These are phyloP conservation scores for Oscheius myriophilus DNA, from an alignment of 2,888 invertebrate genomes.

Conservation along the genomic window DNA sequence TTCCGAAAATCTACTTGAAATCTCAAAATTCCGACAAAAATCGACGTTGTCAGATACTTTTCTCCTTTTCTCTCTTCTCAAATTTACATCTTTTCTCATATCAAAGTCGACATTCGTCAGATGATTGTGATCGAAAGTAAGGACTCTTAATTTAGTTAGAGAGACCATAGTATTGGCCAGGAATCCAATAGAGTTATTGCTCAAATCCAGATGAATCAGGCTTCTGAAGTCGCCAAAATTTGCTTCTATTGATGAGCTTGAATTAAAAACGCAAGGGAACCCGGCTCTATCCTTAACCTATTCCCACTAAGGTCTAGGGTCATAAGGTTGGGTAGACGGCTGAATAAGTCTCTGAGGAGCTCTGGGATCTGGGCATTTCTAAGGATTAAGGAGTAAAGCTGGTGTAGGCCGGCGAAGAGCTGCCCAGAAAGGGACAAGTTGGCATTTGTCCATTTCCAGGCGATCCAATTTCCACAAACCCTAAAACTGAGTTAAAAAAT, in stretches of 20 bases:
- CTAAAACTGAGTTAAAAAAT: constrained; percentile 17
- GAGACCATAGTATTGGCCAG: constrained; percentile 53
- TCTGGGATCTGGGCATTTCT: constrained; percentile 55
- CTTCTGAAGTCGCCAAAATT: constrained; percentile 35
- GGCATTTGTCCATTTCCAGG: constrained; percentile 59
- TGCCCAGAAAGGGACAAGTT: background rate
- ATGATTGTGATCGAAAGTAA: constrained; percentile 51
- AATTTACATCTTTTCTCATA: too few species aligned
- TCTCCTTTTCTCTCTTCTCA: too few species aligned
- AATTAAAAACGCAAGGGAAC: constrained; percentile 48
- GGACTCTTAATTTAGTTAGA: constrained; percentile 44
- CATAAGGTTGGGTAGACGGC: constrained; percentile 58
- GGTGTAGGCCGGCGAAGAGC: constrained; percentile 42
- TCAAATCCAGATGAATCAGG: constrained; percentile 56
- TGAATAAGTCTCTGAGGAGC: constrained; percentile 52
- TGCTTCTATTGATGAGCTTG: constrained; percentile 6
- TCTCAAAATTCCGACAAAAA: too few species aligned
- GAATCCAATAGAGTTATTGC: constrained; percentile 52
- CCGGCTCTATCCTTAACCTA: constrained; percentile 53
- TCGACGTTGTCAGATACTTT: too few species aligned
- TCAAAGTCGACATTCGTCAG: constrained; percentile 57
- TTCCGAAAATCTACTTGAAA: too few species aligned
- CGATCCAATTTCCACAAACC: constrained; percentile 59
- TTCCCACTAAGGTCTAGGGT: constrained; percentile 60
- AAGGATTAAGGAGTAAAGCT: constrained; percentile 57